A percentile compares a stretch with the other conserved stretches of the same genome.
Evolutionary conservation across 2,113 vertebrate species (phyloP).

Genomic region (Tachysurus fulvidraco): DNA sequence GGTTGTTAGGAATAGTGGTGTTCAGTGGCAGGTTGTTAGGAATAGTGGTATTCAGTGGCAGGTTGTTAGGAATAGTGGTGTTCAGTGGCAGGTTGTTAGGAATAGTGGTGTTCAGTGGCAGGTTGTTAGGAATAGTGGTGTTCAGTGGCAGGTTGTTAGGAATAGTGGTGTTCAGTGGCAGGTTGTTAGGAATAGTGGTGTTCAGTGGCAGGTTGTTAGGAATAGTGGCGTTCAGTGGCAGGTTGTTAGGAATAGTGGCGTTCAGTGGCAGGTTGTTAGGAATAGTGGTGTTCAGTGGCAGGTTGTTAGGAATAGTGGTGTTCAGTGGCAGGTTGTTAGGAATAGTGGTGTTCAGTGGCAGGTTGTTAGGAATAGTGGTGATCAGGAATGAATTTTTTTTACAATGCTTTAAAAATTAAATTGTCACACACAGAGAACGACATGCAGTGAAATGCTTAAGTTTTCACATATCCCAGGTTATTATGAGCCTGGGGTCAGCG

Average conservation of each 20-base stretch:
- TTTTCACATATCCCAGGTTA: no score
- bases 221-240: not conserved
- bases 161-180: no score
- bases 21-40: not conserved
- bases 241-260: not conserved
- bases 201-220: no score
- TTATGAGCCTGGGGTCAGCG: no score
- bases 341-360: not conserved
- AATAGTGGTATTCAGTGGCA: not conserved
- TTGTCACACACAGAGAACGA: no score
- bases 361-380: not conserved
- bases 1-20: not conserved
- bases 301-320: not conserved
- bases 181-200: not conserved
- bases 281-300: not conserved
- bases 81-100: not conserved
- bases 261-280: not conserved
- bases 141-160: not conserved
- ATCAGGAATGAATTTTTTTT: no score
- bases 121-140: not conserved
- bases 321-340: not conserved
- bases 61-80: not conserved
- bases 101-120: not conserved
- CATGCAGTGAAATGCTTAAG: no score
- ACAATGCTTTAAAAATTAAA: no score